Evolutionary conservation across 2,888 invertebrate genomes (phyloP).

Genomic region (Notodonta dromedarius): DNA sequence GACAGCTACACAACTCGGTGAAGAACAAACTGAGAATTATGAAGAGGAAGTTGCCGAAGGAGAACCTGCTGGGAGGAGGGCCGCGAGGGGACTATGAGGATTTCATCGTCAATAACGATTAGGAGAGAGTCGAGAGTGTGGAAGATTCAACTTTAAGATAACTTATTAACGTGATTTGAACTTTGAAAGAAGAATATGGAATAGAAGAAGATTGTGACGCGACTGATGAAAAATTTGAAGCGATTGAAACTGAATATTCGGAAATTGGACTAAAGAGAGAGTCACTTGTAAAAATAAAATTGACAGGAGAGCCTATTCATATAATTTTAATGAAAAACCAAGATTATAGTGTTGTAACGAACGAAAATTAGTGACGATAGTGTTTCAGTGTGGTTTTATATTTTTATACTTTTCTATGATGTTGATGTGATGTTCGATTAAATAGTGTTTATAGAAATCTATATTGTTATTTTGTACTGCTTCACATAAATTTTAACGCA

Average conservation of each 20-base stretch:
- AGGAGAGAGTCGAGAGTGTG: slow-evolving; percentile 20
- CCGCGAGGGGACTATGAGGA: slow-evolving; percentile 70
- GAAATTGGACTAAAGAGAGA: too few species aligned
- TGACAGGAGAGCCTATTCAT: too few species aligned
- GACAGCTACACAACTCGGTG: slow-evolving; percentile 63
- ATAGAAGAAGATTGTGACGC: too few species aligned
- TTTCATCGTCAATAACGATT: slow-evolving; percentile 76
- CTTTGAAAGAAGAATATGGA: too few species aligned
- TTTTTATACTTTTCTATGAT: slow-evolving; percentile 28
- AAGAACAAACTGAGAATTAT: slow-evolving; percentile 59
- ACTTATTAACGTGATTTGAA: not conserved
- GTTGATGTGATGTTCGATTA: slow-evolving; percentile 14
- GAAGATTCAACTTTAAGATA: not conserved
- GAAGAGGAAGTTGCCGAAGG: slow-evolving; percentile 62
- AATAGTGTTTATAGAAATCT: slow-evolving; percentile 8
- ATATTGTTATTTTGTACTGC: slow-evolving; percentile 12
- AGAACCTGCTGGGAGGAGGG: slow-evolving; percentile 62
- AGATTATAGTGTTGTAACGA: not conserved
- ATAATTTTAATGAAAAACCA: too few species aligned
- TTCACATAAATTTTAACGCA: slow-evolving; percentile 24
- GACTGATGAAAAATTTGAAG: too few species aligned
- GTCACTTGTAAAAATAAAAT: too few species aligned
- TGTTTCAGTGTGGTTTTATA: slow-evolving; percentile 21
- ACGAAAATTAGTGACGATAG: not conserved
- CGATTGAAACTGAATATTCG: too few species aligned